Evolutionary conservation across 1,140 invertebrate genomes (phyloP).

Genomic region (Halotydeus destructor): DNA sequence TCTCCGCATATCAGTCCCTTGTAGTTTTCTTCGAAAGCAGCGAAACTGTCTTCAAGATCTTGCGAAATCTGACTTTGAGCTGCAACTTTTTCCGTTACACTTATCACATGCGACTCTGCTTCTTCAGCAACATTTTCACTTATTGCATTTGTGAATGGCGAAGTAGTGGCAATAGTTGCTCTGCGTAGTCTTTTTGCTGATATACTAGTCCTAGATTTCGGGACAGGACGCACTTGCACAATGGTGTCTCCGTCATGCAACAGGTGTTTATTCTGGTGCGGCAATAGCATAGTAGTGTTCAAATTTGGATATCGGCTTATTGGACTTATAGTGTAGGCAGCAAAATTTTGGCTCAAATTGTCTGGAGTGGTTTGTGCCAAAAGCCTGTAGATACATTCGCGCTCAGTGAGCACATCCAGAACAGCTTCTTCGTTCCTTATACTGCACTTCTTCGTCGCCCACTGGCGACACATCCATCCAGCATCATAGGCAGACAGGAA

Average conservation of each 20-base stretch:
- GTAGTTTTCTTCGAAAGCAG: conserved; percentile 8
- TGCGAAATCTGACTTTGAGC: background rate
- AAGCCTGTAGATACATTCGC: conserved; percentile 77
- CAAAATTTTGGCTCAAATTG: conserved; percentile 71
- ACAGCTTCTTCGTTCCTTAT: conserved; percentile 5
- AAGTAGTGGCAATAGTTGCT: conserved; percentile 13
- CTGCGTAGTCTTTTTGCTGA: conserved; percentile 10
- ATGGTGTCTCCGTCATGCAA: conserved; percentile 15
- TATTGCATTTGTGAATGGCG: background rate
- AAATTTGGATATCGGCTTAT: conserved; percentile 37
- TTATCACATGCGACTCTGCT: background rate
- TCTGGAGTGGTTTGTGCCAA: conserved; percentile 87
- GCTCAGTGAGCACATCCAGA: conserved; percentile 52
- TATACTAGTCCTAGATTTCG: conserved; percentile 4
- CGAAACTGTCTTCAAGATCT: conserved; percentile 1
- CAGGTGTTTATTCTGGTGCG: conserved; percentile 35
- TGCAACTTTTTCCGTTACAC: background rate
- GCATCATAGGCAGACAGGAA: conserved; percentile 89
- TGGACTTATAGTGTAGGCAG: conserved; percentile 71
- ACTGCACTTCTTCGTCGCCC: conserved; percentile 33
- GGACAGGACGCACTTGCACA: conserved; percentile 23
- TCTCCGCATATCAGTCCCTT: background rate
- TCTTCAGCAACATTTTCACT: background rate
- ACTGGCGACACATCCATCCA: conserved; percentile 76
- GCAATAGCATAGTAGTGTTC: conserved; percentile 37